phyloP scores from a whole-genome alignment of 1,140 invertebrate genomes.

The Tachypleus tridentatus region DNA sequence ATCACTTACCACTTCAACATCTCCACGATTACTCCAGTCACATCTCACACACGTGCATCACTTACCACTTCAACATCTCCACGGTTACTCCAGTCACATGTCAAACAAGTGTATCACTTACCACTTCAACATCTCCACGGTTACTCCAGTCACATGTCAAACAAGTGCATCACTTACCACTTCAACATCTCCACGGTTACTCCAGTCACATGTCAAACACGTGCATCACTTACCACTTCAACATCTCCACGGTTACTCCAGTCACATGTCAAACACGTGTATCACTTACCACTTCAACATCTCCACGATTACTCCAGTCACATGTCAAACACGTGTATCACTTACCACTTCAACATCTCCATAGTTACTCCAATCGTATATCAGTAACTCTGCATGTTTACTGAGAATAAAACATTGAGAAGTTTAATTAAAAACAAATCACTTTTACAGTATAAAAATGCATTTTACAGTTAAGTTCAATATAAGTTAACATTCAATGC shows the following conservation, averaged over 20 bases:
- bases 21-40: background rate
- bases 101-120: conserved; percentile 31
- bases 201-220: background rate
- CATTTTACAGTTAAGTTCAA: too few species aligned
- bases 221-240: conserved; percentile 46
- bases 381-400: conserved; percentile 55
- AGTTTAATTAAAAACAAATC: too few species aligned
- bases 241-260: background rate
- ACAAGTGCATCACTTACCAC: conserved; percentile 38
- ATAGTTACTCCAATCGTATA: conserved; percentile 73
- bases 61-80: conserved; percentile 62
- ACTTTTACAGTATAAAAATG: too few species aligned
- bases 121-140: conserved; percentile 60
- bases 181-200: conserved; percentile 4
- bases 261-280: background rate
- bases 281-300: conserved; percentile 53
- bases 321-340: conserved; percentile 41
- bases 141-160: conserved; percentile 54
- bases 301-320: conserved; percentile 68
- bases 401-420: conserved; percentile 26
- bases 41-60: background rate
- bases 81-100: conserved; percentile 73
- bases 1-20: conserved; percentile 46
- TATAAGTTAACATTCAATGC: background rate
- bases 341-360: conserved; percentile 62